Evolutionary conservation across 1,140 invertebrate species (phyloP).

Genomic region (Drosophila lacertosa): DNA sequence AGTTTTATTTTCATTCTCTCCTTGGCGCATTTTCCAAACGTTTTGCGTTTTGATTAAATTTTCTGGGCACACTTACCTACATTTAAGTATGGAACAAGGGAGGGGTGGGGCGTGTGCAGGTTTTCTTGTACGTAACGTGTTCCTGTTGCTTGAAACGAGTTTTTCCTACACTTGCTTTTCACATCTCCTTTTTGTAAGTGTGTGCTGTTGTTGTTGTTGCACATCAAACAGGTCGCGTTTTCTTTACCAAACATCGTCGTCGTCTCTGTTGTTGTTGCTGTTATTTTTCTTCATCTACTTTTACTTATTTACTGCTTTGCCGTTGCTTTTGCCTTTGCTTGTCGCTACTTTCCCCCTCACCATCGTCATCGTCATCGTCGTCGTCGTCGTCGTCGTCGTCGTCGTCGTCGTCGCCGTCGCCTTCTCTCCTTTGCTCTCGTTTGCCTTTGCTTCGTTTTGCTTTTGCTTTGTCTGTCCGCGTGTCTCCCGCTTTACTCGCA

Average conservation of each 20-base stretch:
- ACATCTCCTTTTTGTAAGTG: slow-evolving; percentile 68
- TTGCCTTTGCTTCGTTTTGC: slow-evolving; percentile 18
- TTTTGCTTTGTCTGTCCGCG: neutral
- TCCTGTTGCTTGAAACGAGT: slow-evolving; percentile 66
- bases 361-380: too few species aligned
- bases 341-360: slow-evolving; percentile 11
- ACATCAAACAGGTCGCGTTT: slow-evolving; percentile 77
- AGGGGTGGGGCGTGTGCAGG: neutral
- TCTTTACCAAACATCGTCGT: slow-evolving; percentile 57
- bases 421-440: neutral
- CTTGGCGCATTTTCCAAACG: slow-evolving; percentile 76
- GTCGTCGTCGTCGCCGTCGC: slow-evolving; percentile 15
- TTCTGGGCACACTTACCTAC: slow-evolving; percentile 73
- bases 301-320: slow-evolving; percentile 55
- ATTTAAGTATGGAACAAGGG: slow-evolving; percentile 32
- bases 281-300: slow-evolving; percentile 46
- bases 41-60: slow-evolving; percentile 78
- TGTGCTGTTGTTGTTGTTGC: slow-evolving; percentile 39
- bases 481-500: slow-evolving; percentile 42
- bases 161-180: slow-evolving; percentile 80
- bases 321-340: slow-evolving; percentile 7
- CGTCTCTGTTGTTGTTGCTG: slow-evolving; percentile 32
- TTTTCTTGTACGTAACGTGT: slow-evolving; percentile 23
- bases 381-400: slow-evolving; percentile 8
- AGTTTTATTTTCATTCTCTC: slow-evolving; percentile 14